These are phyloP conservation scores for Euleptes europaea DNA, from an alignment of 2,113 vertebrate genomes.

Conservation along the genomic window DNA sequence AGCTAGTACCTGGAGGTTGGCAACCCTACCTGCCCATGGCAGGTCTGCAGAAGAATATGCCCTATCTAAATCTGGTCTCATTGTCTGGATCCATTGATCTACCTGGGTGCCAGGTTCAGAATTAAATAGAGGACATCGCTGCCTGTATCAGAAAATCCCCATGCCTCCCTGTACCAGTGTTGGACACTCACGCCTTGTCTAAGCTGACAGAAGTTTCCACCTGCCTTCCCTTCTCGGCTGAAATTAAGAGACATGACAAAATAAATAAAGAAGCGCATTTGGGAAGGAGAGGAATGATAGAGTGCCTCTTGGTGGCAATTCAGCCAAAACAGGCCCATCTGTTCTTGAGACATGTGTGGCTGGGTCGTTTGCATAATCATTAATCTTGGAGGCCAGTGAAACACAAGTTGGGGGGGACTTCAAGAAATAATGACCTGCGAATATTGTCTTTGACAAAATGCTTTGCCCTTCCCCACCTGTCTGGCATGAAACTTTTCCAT, in stretches of 20 bases:
- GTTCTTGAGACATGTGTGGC: constrained; percentile 19
- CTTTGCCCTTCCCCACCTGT: neutral
- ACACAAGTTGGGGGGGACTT: neutral
- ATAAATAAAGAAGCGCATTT: constrained; percentile 3
- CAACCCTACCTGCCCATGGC: no score
- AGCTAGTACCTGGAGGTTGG: no score
- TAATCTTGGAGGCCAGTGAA: constrained; percentile 18
- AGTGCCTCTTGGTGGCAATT: constrained; percentile 35
- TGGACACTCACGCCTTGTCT: neutral
- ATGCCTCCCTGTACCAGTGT: neutral
- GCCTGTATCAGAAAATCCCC: neutral
- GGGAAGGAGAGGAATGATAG: constrained; percentile 22
- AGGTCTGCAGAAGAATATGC: no score
- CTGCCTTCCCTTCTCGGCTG: neutral
- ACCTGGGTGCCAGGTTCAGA: no score
- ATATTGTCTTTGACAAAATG: neutral
- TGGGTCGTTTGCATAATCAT: constrained; percentile 26
- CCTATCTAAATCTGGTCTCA: no score
- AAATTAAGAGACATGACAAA: constrained; percentile 26
- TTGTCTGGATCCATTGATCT: no score
- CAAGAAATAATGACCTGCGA: neutral
- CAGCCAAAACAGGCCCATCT: constrained; percentile 50
- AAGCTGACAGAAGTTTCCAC: neutral
- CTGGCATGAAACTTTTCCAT: neutral
- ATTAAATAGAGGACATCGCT: neutral